Evolutionary conservation across 1,140 invertebrate genomes (phyloP).

Genomic region (Berghia stephanieae): DNA sequence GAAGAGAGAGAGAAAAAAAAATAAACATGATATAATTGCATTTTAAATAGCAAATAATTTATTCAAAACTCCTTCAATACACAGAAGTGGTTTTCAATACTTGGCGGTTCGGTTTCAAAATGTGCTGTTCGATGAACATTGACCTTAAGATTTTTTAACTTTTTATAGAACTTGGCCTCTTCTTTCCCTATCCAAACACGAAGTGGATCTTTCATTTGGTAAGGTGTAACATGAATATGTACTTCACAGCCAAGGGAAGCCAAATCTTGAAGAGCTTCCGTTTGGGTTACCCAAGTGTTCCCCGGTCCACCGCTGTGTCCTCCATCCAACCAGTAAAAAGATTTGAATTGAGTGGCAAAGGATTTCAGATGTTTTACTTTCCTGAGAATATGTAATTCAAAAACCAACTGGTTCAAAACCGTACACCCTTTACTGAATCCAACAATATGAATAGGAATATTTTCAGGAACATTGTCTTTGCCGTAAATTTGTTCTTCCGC

Average conservation of each 20-base stretch:
- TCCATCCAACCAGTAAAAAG: slow-evolving; percentile 88
- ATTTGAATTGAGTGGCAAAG: slow-evolving; percentile 61
- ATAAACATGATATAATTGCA: too few species aligned
- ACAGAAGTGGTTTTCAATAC: slow-evolving; percentile 77
- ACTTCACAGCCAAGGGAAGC: slow-evolving; percentile 66
- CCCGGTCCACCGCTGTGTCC: slow-evolving; percentile 81
- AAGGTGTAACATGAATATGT: slow-evolving; percentile 83
- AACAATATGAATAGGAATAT: slow-evolving; percentile 60
- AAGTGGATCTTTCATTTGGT: slow-evolving; percentile 78
- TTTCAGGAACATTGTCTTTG: background rate
- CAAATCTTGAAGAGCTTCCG: slow-evolving; percentile 76
- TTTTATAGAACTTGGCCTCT: slow-evolving; percentile 78
- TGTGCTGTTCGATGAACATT: slow-evolving; percentile 73
- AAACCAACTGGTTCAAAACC: slow-evolving; percentile 87
- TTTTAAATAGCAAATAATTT: too few species aligned
- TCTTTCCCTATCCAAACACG: slow-evolving; percentile 85
- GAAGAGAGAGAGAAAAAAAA: too few species aligned
- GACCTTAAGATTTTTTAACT: slow-evolving; percentile 74
- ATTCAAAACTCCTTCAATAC: slow-evolving; percentile 70
- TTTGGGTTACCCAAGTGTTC: slow-evolving; percentile 85
- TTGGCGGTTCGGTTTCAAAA: slow-evolving; percentile 74
- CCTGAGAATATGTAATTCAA: slow-evolving; percentile 75
- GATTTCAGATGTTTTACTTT: slow-evolving; percentile 33
- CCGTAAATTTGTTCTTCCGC: slow-evolving; percentile 5
- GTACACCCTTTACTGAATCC: slow-evolving; percentile 94